Evolutionary conservation across 1,140 invertebrate species (phyloP), one percentile per base, ranked within the genome.

Genomic region (Drosophila truncata): DNA sequence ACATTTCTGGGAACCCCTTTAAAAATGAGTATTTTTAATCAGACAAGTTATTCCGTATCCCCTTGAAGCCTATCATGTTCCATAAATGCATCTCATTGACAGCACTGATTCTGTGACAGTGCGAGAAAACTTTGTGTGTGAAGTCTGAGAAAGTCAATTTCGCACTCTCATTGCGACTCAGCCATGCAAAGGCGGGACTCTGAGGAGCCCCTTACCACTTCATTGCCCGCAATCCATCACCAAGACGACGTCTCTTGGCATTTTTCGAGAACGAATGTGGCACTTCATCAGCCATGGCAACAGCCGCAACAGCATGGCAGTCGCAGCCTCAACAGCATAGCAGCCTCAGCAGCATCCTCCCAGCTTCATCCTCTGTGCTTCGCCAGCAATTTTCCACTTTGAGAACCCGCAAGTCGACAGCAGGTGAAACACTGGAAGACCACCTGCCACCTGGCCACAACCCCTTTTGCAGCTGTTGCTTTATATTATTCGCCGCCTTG

Each of bases 311-410:
- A 31, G 31, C 25, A 31, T 20, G 16, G 44, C 65, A 71, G 23
- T 31, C n/a, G n/a, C n/a, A n/a, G n/a, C n/a, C n/a, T n/a, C n/a
- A n/a, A n/a, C n/a, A n/a, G n/a, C n/a, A 11, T 11, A 4, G 52
- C 31, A 39, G 29, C 25, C 65, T 39, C 58, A 62, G 80, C 52
- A 50, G 80, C 52, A 50, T 50, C 46, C 46, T 50, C 62, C 62
- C 47, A 77, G 60, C 60, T 61, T 35, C 49, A 57, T 49, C 57
- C 54, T 27, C 74, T 23, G 20, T 50, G 60, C 80, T 78, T 73
- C 76, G 37, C 49, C 85, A 71, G 78, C 79, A 87, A 85, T 85
- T 85, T 85, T 87, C 75, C 82, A 85, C 82, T 79, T 75, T 82
- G 72, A 61, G 59, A 71, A 31, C 18, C 70, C 70, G 65, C 62